Conservation (phyloP, 2,797 vertebrate species). For the Otolemur crassicaudatus region DNA sequence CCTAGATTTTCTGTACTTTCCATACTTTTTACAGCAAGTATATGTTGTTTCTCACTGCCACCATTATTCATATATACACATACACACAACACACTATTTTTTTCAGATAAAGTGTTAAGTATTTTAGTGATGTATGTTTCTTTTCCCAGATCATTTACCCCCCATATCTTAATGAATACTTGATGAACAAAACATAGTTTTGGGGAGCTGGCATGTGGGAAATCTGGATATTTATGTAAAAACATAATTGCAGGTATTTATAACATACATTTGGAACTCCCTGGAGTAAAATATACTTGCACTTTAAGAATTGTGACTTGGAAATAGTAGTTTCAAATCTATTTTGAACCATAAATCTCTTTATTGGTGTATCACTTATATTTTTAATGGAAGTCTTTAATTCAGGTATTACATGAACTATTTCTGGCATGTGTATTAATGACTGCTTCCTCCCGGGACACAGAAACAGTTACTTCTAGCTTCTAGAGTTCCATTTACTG, state of each 20-base stretch:
- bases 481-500: neutral
- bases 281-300: neutral
- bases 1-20: neutral
- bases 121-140: neutral
- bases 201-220: neutral
- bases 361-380: conserved; percentile 6
- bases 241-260: conserved; percentile 28
- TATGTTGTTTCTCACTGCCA: neutral
- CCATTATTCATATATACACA: neutral
- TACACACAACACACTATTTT: neutral
- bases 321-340: conserved; percentile 29
- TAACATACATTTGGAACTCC: conserved; percentile 10
- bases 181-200: conserved; percentile 26
- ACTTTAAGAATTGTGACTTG: neutral
- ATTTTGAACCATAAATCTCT: neutral
- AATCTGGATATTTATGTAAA: neutral
- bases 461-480: neutral
- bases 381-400: conserved; percentile 45
- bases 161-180: neutral
- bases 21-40: neutral
- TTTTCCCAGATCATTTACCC: neutral
- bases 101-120: neutral
- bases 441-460: neutral
- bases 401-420: neutral
- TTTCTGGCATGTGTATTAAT: neutral